These are phyloP conservation scores for Tylochromis polylepis DNA, from an alignment of 2,113 vertebrate species.

Conservation along the genomic window DNA sequence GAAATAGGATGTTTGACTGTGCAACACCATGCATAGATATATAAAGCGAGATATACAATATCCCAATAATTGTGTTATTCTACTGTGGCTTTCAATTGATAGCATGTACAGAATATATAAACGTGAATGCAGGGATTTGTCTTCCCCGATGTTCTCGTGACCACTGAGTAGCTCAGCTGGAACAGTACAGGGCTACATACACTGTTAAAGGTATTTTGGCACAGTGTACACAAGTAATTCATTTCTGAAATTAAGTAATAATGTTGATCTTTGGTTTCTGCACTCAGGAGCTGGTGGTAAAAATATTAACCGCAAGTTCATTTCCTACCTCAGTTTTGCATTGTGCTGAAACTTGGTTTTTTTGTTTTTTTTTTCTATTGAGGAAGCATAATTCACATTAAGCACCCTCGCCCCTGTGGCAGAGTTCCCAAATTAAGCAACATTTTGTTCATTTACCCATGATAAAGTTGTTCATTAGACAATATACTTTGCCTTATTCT, in stretches of 20 bases:
- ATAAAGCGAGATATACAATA: not conserved
- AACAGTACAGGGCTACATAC: not conserved
- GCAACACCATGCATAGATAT: not conserved
- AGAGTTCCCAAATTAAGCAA: slow-evolving; percentile 61
- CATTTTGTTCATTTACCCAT: slow-evolving; percentile 60
- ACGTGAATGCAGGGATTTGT: not conserved
- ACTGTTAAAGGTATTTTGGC: slow-evolving; percentile 9
- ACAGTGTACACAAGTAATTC: slow-evolving; percentile 16
- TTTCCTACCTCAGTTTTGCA: slow-evolving; percentile 12
- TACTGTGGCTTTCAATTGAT: not conserved
- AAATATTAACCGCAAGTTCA: slow-evolving; percentile 3
- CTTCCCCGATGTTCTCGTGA: not conserved
- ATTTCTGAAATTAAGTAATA: slow-evolving; percentile 18
- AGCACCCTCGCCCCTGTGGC: slow-evolving; percentile 45
- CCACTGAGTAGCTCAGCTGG: not conserved
- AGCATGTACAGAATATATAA: not conserved
- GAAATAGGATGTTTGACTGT: not conserved
- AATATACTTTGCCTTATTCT: slow-evolving; percentile 58
- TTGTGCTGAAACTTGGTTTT: slow-evolving; percentile 20
- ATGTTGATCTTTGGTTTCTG: slow-evolving; percentile 38
- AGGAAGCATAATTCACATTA: slow-evolving; percentile 57
- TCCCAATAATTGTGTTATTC: not conserved
- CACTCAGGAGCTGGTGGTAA: not conserved
- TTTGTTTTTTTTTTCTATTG: not conserved
- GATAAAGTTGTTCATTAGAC: slow-evolving; percentile 65